Evolutionary conservation across 2,888 invertebrate species (phyloP).

Genomic region (Megaustenia siamemsis): DNA sequence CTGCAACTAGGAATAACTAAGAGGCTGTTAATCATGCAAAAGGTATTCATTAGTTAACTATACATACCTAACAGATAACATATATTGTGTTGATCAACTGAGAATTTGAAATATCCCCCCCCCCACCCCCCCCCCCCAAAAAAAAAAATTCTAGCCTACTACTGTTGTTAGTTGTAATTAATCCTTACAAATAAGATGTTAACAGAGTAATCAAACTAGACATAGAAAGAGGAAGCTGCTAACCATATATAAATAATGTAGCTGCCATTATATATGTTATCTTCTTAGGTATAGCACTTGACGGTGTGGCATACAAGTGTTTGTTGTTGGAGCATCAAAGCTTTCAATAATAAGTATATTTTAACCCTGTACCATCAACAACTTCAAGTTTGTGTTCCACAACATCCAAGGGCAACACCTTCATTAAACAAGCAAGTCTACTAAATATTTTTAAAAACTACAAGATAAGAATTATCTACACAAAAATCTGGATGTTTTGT

Average conservation of each 20-base stretch:
- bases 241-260: neutral
- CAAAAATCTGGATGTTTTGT: too few relatives aligned
- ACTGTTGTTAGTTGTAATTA: neutral
- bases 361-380: neutral
- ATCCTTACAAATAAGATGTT: neutral
- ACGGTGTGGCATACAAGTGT: neutral
- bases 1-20: slow-evolving; percentile 2
- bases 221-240: neutral
- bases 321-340: neutral
- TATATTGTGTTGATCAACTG: too few relatives aligned
- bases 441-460: too few relatives aligned
- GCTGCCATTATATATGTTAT: neutral
- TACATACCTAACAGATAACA: too few relatives aligned
- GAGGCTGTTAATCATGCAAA: neutral
- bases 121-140: too few relatives aligned
- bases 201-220: neutral
- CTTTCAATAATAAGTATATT: neutral
- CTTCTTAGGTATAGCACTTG: neutral
- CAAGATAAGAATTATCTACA: too few relatives aligned
- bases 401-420: too few relatives aligned
- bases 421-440: too few relatives aligned
- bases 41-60: too few relatives aligned
- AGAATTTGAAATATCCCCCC: too few relatives aligned
- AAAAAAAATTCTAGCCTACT: too few relatives aligned
- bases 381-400: too few relatives aligned